phyloP scores from a whole-genome alignment of 1,140 invertebrate genomes.

The Drosophila teissieri region DNA sequence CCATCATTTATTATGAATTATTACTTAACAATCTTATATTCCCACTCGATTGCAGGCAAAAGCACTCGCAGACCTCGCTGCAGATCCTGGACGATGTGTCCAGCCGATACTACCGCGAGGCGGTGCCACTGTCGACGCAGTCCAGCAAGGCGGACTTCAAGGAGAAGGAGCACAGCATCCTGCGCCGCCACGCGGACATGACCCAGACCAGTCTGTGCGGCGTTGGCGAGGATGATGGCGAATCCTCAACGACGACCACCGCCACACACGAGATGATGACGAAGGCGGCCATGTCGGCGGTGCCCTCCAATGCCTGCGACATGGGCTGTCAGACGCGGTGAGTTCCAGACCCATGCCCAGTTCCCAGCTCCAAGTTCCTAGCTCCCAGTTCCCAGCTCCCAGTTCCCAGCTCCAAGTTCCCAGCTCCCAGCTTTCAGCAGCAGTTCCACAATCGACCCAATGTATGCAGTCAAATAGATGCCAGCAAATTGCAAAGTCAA shows the following conservation, averaged over 20 bases:
- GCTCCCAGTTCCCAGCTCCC: not conserved
- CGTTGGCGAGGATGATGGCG: constrained; percentile 55
- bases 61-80: constrained; percentile 80
- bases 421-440: too few relatives aligned
- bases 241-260: constrained; percentile 70
- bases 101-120: constrained; percentile 78
- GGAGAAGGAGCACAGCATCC: constrained; percentile 79
- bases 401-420: too few relatives aligned
- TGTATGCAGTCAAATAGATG: constrained; percentile 63
- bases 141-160: constrained; percentile 73
- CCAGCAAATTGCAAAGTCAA: constrained; percentile 72
- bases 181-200: constrained; percentile 76
- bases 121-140: constrained; percentile 68
- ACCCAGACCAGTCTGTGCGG: constrained; percentile 66
- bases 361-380: too few relatives aligned
- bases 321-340: constrained; percentile 84
- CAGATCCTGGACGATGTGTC: constrained; percentile 83
- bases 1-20: too few relatives aligned
- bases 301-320: constrained; percentile 76
- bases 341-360: constrained; percentile 5
- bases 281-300: constrained; percentile 58
- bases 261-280: constrained; percentile 71
- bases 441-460: constrained; percentile 9
- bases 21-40: not conserved
- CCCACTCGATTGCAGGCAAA: constrained; percentile 55